phyloP scores from a whole-genome alignment of 1,140 invertebrate species.

The Archivesica marissinica region DNA sequence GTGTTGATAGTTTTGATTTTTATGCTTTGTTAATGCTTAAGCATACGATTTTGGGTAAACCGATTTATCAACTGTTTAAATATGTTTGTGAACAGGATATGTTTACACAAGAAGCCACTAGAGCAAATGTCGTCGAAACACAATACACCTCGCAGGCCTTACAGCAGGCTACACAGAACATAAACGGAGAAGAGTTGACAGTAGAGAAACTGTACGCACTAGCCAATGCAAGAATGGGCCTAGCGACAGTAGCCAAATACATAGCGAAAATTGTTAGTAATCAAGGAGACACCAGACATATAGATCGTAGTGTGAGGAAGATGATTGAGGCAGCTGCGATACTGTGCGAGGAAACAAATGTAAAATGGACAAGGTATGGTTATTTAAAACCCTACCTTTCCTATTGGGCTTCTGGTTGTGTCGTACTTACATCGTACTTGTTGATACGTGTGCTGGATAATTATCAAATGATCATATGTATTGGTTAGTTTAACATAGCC shows the following conservation, averaged over 20 bases:
- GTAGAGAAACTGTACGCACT: conserved; percentile 65
- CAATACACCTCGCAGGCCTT: conserved; percentile 25
- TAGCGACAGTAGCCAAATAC: conserved; percentile 62
- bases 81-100: background rate
- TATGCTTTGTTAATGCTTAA: background rate
- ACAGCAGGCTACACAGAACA: background rate
- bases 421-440: no score
- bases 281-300: conserved; percentile 36
- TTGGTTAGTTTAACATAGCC: no score
- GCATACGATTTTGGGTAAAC: background rate
- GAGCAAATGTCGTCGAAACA: conserved; percentile 30
- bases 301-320: conserved; percentile 10
- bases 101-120: conserved; percentile 46
- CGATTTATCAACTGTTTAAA: background rate
- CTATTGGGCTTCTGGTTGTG: no score
- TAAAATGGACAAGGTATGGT: conserved; percentile 69
- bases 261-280: conserved; percentile 58
- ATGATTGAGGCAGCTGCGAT: conserved; percentile 60
- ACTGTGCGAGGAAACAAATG: conserved; percentile 64
- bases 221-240: conserved; percentile 67
- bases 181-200: conserved; percentile 32
- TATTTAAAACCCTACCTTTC: no score
- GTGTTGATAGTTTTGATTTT: background rate
- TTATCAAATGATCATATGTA: no score
- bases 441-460: no score